Evolutionary conservation across 1,140 invertebrate genomes (phyloP).

Genomic region (Diabrotica undecimpunctata): DNA sequence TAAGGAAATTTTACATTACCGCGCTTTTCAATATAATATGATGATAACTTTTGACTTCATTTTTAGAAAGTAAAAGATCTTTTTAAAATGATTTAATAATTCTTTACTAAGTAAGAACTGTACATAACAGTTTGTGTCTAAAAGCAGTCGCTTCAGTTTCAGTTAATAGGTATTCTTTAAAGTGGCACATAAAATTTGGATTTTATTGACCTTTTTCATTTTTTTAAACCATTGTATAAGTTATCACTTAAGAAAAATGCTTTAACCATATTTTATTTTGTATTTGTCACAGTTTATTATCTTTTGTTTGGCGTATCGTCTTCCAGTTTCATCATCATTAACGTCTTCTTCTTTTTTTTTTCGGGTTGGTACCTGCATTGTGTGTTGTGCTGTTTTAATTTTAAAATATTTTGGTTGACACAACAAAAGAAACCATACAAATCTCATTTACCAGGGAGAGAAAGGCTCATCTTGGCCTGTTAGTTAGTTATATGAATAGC

Average conservation of each 20-base stretch:
- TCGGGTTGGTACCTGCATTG: neutral
- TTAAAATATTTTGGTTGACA: neutral
- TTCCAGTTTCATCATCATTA: conserved; percentile 3
- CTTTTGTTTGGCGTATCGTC: neutral
- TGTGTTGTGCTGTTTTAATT: conserved; percentile 2
- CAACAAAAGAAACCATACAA: neutral
- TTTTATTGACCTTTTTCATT: no score
- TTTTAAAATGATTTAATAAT: no score
- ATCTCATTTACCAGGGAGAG: neutral
- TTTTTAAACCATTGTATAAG: no score
- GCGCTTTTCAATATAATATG: no score
- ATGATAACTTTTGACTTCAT: no score
- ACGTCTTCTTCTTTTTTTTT: neutral
- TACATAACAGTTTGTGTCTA: no score
- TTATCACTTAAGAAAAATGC: neutral
- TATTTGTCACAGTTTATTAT: conserved; percentile 3
- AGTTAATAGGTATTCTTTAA: no score
- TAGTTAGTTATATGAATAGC: neutral
- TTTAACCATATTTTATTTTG: neutral
- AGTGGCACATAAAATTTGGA: no score
- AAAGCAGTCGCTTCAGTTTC: no score
- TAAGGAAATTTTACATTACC: no score
- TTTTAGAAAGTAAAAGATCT: no score
- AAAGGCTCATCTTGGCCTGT: neutral
- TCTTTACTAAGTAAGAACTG: no score